phyloP scores from a whole-genome alignment of 1,140 invertebrate genomes.

The Micrasema longulum region DNA sequence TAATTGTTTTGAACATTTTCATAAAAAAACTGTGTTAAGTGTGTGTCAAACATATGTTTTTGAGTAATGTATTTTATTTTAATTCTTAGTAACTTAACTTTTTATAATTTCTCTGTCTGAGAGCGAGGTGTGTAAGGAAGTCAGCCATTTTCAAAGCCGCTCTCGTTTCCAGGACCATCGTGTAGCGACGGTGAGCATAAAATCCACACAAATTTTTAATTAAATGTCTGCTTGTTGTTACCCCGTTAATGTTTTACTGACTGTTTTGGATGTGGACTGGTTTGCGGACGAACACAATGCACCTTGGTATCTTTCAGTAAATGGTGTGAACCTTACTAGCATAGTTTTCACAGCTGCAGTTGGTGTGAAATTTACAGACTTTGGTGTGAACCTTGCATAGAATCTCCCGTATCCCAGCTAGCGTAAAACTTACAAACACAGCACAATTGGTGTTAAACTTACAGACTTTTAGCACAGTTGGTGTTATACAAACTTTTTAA shows the following conservation, averaged over 20 bases:
- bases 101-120: slow-evolving; percentile 34
- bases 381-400: too few species aligned
- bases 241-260: slow-evolving; percentile 23
- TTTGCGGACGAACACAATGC: slow-evolving; percentile 28
- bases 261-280: slow-evolving; percentile 22
- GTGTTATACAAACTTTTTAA: too few species aligned
- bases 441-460: too few species aligned
- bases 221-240: slow-evolving; percentile 33
- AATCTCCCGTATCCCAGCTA: too few species aligned
- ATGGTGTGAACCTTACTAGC: neutral
- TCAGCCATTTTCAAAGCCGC: slow-evolving; percentile 30
- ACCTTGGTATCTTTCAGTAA: slow-evolving; percentile 26
- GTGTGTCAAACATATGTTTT: too few species aligned
- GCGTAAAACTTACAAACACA: too few species aligned
- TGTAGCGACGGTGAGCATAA: slow-evolving; percentile 36
- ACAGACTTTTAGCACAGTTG: too few species aligned
- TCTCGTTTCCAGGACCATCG: slow-evolving; percentile 33
- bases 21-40: too few species aligned
- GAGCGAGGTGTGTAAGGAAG: slow-evolving; percentile 33
- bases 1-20: too few species aligned
- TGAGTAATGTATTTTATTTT: too few species aligned
- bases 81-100: neutral
- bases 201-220: neutral
- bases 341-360: too few species aligned
- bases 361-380: too few species aligned